These are phyloP conservation scores for Hypercompe scribonia DNA, from an alignment of 2,888 invertebrate genomes.

Conservation along the genomic window DNA sequence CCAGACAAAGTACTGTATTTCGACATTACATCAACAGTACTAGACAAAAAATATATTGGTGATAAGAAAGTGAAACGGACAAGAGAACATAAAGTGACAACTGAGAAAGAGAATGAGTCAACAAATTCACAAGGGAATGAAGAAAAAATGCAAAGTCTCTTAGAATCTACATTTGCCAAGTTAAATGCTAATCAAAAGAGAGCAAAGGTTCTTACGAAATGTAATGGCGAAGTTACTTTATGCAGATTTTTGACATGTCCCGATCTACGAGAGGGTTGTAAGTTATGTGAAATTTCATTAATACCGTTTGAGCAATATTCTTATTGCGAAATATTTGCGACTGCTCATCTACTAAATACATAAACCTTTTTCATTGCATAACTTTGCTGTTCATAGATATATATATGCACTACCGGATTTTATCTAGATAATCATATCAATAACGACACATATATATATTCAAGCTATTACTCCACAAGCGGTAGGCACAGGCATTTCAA, in stretches of 20 bases:
- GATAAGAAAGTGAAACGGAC: conserved; percentile 10
- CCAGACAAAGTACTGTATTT: conserved; percentile 43
- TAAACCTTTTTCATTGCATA: background rate
- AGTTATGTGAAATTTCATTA: conserved; percentile 65
- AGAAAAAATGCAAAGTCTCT: background rate
- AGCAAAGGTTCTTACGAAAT: conserved; percentile 65
- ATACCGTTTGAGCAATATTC: conserved; percentile 46
- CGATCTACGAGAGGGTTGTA: conserved; percentile 59
- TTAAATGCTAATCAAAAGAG: conserved; percentile 5
- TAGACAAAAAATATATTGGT: conserved; percentile 11
- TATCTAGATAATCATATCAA: background rate
- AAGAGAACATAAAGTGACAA: background rate
- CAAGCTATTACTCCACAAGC: background rate
- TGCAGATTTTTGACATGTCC: conserved; percentile 73
- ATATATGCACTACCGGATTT: background rate
- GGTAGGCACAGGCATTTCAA: background rate
- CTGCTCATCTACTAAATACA: conserved; percentile 46
- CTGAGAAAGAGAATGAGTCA: background rate
- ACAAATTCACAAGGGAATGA: background rate
- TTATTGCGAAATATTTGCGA: conserved; percentile 56
- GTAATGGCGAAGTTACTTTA: conserved; percentile 51
- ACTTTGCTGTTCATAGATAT: background rate
- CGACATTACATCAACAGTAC: conserved; percentile 38
- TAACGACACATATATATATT: background rate
- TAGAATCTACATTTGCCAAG: background rate